phyloP scores from a whole-genome alignment of 2,113 vertebrate species.

The Numida meleagris region DNA sequence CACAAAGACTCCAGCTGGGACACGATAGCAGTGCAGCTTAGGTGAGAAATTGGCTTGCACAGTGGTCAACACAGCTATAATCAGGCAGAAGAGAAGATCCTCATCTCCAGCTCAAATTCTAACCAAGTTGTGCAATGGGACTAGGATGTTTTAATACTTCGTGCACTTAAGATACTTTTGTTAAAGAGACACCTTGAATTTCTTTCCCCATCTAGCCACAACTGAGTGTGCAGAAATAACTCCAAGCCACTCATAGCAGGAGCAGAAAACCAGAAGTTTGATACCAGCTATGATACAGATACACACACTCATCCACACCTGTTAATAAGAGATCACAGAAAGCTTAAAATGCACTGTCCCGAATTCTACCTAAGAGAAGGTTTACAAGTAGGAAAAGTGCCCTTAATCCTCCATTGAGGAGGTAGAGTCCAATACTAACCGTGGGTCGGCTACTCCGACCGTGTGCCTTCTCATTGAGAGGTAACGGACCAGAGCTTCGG shows the following conservation, averaged over 20 bases:
- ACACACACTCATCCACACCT: rapidly evolving
- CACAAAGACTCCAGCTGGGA: not conserved
- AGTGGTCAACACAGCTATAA: not conserved
- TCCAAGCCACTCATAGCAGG: not conserved
- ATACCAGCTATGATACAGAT: not conserved
- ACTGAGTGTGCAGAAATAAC: not conserved
- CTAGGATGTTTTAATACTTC: not conserved
- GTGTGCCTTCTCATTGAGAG: slow-evolving; percentile 98
- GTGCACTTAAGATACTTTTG: not conserved
- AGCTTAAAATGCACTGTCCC: not conserved
- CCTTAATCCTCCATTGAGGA: not conserved
- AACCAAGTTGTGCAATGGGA: not conserved
- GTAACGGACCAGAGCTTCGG: slow-evolving; percentile 96
- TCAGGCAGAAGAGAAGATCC: not conserved
- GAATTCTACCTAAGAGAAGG: not conserved
- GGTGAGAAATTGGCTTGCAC: not conserved
- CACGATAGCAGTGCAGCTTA: not conserved
- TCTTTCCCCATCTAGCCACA: not conserved
- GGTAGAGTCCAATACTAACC: slow-evolving; percentile 76
- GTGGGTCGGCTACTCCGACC: slow-evolving; percentile 95
- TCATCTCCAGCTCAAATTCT: not conserved
- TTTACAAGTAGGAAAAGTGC: not conserved
- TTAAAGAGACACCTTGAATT: not conserved
- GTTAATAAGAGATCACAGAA: not conserved
- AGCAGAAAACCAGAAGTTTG: not conserved